These are phyloP conservation scores for Petrocephalus schoutedeni DNA, from an alignment of 2,797 vertebrate species.

Conservation along the genomic window DNA sequence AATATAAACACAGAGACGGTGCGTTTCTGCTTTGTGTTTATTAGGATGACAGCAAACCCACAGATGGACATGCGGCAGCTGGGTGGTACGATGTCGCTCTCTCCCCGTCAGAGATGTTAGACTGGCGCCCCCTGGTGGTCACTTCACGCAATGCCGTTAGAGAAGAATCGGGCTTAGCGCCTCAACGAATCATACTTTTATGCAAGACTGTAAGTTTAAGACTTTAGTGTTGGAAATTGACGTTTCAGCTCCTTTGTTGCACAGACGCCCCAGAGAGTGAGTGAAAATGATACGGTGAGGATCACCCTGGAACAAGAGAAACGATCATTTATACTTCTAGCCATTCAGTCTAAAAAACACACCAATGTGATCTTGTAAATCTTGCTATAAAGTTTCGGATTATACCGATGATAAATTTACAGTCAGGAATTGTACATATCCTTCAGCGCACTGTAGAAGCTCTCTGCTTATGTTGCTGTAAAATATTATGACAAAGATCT, in stretches of 20 bases:
- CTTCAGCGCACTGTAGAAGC: background rate
- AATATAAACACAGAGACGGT: background rate
- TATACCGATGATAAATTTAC: background rate
- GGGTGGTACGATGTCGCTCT: constrained; percentile 42
- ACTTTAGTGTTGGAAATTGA: constrained; percentile 29
- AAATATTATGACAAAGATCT: background rate
- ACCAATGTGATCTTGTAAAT: background rate
- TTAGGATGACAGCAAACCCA: constrained; percentile 37
- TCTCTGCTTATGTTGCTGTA: background rate
- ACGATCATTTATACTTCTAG: background rate
- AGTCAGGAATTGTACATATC: background rate
- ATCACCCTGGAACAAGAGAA: constrained; percentile 26
- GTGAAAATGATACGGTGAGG: background rate
- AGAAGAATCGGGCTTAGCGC: background rate
- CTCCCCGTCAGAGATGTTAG: constrained; percentile 60
- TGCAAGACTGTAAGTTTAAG: constrained; percentile 38
- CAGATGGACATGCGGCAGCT: constrained; percentile 38
- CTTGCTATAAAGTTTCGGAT: background rate
- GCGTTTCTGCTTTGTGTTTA: constrained; percentile 41
- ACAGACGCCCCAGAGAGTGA: constrained; percentile 6
- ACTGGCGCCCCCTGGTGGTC: constrained; percentile 36
- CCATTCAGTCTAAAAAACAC: background rate
- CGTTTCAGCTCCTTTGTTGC: constrained; percentile 20
- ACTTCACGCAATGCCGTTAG: background rate
- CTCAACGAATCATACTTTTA: background rate